Conservation (phyloP, 2,113 vertebrate genomes). For the Oryzias javanicus region DNA sequence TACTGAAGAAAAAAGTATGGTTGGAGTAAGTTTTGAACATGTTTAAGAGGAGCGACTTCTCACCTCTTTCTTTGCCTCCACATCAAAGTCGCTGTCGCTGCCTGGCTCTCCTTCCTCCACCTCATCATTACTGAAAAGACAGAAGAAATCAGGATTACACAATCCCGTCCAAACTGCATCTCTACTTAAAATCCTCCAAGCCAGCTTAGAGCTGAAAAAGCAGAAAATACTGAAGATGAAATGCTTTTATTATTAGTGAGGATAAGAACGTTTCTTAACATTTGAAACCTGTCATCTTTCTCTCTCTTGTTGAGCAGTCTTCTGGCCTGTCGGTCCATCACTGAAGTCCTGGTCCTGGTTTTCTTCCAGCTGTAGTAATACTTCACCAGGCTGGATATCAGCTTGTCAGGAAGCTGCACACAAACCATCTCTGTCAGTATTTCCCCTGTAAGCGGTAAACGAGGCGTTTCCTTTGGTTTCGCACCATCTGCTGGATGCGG, state of each 20-base stretch:
- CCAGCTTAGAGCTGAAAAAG: no score
- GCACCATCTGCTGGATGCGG: constrained; percentile 99
- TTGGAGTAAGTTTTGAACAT: neutral
- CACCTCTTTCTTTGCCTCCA: constrained; percentile 87
- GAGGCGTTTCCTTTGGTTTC: neutral
- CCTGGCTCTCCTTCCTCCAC: constrained; percentile 81
- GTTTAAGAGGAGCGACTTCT: constrained; percentile 10
- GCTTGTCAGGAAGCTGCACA: constrained; percentile 85
- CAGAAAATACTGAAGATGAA: no score
- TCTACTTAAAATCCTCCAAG: no score
- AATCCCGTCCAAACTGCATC: neutral
- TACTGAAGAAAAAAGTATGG: no score
- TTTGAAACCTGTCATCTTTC: constrained; percentile 84
- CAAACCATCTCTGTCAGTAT: fast-evolving
- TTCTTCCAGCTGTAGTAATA: constrained; percentile 96
- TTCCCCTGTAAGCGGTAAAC: neutral
- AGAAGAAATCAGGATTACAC: constrained; percentile 3
- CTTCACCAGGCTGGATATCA: constrained; percentile 89
- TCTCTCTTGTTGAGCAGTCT: constrained; percentile 85
- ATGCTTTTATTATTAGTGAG: no score
- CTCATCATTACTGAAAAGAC: constrained; percentile 78
- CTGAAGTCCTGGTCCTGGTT: constrained; percentile 86
- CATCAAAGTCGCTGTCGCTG: constrained; percentile 85
- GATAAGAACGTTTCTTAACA: neutral
- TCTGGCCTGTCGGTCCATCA: constrained; percentile 91